Evolutionary conservation across 2,113 vertebrate species (phyloP), one percentile per base, ranked within the genome.

Genomic region (Plestiodon gilberti): DNA sequence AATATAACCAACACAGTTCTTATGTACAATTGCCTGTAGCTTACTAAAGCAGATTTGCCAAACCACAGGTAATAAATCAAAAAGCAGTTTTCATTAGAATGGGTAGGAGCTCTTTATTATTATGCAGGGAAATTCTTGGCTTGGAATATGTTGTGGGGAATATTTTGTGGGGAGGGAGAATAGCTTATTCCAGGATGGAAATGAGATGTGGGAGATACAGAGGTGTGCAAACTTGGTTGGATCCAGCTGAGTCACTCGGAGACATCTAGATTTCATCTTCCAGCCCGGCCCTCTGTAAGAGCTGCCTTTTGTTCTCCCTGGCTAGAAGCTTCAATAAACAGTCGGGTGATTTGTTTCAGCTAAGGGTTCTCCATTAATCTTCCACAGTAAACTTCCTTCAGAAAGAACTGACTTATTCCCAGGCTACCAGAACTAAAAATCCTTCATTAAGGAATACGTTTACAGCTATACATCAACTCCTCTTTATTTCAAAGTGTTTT

Each of bases 21-120:
- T 87, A 93, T 84, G 90, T 83, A 91, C 87, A 92, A 83, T 90
- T 82, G 86, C 87, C 90, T 90, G 87, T 81, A 94, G 89, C 86
- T 93, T 89, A 61, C 76, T 88, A 88, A 89, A 85, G 70, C 78
- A 67, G 87, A 85, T 93, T 92, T 88, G 85, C 92, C 91, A 91
- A 95, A 88, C 90, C 92, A 93, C 92, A 92, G 55, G 1, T 84
- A 77, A 88, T 90, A 92, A 94, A 94, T 95, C 92, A 91, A 84
- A 94, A 91, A 75, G 88, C 85, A 82, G 86, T 95, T 94, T 94
- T 88, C 76, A 85, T 90, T 86, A 88, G 81, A 87, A 87, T 0
- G 8, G 64, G 62, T 48, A 85, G 90, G 87, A 84, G 25, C 76
- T 92, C n/a, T 73, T 84, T 91, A 52, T 79, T 90, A 30, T 35